Conservation (phyloP, 35 echinoderm and acorn worm genomes). For the Amphiura filiformis region DNA sequence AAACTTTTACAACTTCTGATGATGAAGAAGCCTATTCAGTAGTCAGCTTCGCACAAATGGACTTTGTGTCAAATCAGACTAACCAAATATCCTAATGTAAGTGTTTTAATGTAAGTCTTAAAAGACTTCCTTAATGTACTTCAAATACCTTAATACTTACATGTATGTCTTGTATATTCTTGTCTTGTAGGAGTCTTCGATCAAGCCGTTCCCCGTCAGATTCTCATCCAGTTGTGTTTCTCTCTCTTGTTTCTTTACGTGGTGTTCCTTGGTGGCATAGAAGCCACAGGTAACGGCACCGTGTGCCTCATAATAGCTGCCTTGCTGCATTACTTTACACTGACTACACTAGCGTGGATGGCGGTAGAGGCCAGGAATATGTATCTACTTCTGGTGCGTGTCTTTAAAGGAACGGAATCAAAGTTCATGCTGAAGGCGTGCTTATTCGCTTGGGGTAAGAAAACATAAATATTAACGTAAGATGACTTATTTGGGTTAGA, state of each 20-base stretch:
- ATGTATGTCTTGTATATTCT: no score
- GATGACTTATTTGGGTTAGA: no score
- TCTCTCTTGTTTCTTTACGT: conserved; percentile 72
- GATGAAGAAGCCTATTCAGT: no score
- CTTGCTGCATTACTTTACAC: conserved; percentile 73
- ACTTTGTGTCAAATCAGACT: no score
- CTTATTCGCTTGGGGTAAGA: conserved; percentile 88
- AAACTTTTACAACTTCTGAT: no score
- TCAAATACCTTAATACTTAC: no score
- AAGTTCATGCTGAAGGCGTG: conserved; percentile 79
- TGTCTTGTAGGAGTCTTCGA: conserved; percentile 67
- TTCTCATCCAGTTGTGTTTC: conserved; percentile 73
- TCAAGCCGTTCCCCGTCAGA: conserved; percentile 68
- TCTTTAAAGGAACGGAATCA: conserved; percentile 62
- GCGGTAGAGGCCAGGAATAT: conserved; percentile 85
- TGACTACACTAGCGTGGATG: conserved; percentile 88
- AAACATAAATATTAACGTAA: no score
- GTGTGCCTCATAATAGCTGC: conserved; percentile 53
- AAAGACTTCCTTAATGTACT: no score
- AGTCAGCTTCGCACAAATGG: no score
- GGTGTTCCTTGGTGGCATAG: conserved; percentile 70
- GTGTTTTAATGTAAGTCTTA: no score
- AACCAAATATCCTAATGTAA: no score
- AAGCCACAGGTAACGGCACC: neutral
- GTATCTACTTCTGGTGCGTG: conserved; percentile 79